Percentiles rank a stretch among this genome's conserved stretches.
These are phyloP conservation scores for Argyra leucocephala DNA, from an alignment of 2,888 invertebrate genomes.

Conservation along the genomic window DNA sequence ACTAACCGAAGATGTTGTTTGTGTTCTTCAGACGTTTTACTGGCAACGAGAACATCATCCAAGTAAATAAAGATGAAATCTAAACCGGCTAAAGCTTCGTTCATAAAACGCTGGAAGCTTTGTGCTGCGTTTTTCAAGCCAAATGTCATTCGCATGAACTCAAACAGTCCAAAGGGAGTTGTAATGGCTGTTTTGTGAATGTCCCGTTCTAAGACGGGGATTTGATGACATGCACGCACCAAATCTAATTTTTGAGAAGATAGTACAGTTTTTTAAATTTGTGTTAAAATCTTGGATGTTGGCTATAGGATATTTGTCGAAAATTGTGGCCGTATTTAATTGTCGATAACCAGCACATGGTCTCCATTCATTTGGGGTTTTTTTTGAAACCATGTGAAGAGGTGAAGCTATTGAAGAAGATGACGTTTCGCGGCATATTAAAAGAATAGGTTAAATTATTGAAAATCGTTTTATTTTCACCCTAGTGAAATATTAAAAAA, in stretches of 20 bases:
- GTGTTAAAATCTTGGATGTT: background rate
- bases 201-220: background rate
- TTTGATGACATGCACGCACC: constrained; percentile 27
- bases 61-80: constrained; percentile 26
- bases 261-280: constrained; percentile 18
- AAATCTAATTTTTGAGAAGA: constrained; percentile 28
- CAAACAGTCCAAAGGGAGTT: constrained; percentile 33
- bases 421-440: too few species aligned
- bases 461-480: too few species aligned
- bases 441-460: too few species aligned
- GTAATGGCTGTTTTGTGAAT: constrained; percentile 22
- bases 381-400: too few species aligned
- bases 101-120: constrained; percentile 32
- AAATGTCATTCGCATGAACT: constrained; percentile 30
- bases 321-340: constrained; percentile 6
- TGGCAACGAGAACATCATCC: constrained; percentile 27
- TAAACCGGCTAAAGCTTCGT: constrained; percentile 24
- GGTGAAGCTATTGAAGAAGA: too few species aligned
- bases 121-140: constrained; percentile 32
- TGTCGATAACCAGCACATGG: constrained; percentile 9
- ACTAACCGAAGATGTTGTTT: constrained; percentile 21
- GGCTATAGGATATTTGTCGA: constrained; percentile 13
- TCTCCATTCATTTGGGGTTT: background rate
- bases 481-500: too few species aligned
- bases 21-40: constrained; percentile 21